A percentile compares a stretch with the other conserved stretches of the same genome.
phyloP scores from a whole-genome alignment of 2,888 invertebrate genomes.

The Sinelater perroti region DNA sequence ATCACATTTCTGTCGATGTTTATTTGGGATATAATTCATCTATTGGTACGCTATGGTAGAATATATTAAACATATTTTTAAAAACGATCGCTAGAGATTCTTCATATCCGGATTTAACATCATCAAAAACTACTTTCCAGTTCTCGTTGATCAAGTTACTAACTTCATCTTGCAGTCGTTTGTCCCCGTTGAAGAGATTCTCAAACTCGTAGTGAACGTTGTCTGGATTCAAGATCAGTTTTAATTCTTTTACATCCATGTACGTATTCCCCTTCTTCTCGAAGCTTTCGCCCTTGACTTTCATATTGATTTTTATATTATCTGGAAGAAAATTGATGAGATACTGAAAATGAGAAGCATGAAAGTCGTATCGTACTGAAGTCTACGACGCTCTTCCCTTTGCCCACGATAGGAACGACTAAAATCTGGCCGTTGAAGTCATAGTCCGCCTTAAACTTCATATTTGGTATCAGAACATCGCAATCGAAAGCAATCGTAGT shows the following conservation, averaged over 20 bases:
- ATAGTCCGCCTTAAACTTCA: constrained; percentile 75
- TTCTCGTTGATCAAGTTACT: constrained; percentile 59
- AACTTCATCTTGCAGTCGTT: constrained; percentile 50
- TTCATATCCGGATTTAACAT: constrained; percentile 70
- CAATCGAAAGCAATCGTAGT: too few relatives aligned
- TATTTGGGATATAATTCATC: constrained; percentile 7
- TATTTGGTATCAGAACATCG: too few relatives aligned
- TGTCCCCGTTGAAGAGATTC: constrained; percentile 66
- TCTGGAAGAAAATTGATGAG: too few relatives aligned
- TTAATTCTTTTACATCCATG: constrained; percentile 71
- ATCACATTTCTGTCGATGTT: too few relatives aligned
- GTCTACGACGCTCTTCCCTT: constrained; percentile 64
- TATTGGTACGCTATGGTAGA: constrained; percentile 57
- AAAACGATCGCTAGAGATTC: constrained; percentile 61
- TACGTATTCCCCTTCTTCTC: constrained; percentile 70
- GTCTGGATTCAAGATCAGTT: constrained; percentile 70
- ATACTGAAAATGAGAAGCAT: too few relatives aligned
- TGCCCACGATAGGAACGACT: constrained; percentile 72
- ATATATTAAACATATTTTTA: background rate
- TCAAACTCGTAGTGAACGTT: constrained; percentile 70
- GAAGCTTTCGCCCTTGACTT: constrained; percentile 67
- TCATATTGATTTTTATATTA: too few relatives aligned
- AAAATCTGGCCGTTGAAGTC: constrained; percentile 73
- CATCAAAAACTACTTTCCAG: constrained; percentile 54
- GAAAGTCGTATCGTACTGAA: too few relatives aligned